Conservation (phyloP, 2,797 vertebrate species). For the Spondyliosoma cantharus region DNA sequence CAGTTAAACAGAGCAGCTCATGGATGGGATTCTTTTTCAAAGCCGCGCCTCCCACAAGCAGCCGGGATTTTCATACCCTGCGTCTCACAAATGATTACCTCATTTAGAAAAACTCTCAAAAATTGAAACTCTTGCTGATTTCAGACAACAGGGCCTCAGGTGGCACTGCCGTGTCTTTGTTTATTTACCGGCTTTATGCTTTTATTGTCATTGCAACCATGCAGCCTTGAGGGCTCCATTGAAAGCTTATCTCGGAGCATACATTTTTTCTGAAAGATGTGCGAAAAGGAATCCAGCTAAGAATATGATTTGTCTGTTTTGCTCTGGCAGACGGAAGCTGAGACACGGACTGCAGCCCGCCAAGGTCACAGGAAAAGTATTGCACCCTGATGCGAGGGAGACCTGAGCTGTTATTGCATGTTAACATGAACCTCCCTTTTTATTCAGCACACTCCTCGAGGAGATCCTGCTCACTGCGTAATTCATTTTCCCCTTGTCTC, state of each 20-base stretch:
- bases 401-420: constrained; percentile 31
- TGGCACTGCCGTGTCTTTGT: constrained; percentile 58
- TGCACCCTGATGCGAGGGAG: constrained; percentile 5
- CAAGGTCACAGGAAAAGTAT: constrained; percentile 56
- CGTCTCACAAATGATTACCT: constrained; percentile 67
- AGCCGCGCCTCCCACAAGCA: constrained; percentile 52
- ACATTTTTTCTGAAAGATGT: constrained; percentile 47
- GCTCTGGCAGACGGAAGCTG: constrained; percentile 46
- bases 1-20: constrained; percentile 54
- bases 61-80: constrained; percentile 54
- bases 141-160: constrained; percentile 71
- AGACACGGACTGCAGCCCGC: constrained; percentile 7
- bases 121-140: constrained; percentile 73
- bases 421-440: constrained; percentile 44
- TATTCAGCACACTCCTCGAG: background rate
- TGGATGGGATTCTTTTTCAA: constrained; percentile 54
- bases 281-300: constrained; percentile 41
- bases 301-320: constrained; percentile 48
- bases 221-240: constrained; percentile 29
- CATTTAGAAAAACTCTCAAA: constrained; percentile 57
- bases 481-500: constrained; percentile 39
- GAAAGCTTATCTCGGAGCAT: constrained; percentile 52
- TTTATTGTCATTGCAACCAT: constrained; percentile 57
- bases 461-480: constrained; percentile 13
- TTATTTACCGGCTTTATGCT: constrained; percentile 59